These are phyloP conservation scores for Oxyura jamaicensis DNA, from an alignment of 2,113 vertebrate species.

Conservation along the genomic window DNA sequence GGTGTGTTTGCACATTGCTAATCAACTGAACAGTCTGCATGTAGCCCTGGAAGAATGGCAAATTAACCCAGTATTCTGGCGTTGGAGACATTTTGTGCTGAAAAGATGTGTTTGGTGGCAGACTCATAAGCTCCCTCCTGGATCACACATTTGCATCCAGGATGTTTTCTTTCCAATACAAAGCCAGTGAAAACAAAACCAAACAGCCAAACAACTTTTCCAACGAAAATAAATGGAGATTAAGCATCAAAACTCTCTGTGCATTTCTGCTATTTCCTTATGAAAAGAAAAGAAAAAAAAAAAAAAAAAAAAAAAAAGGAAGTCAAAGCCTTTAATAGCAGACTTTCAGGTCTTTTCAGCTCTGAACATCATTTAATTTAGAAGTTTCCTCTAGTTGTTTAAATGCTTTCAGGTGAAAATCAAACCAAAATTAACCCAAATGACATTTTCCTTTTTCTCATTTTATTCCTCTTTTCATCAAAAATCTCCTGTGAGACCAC, in stretches of 20 bases:
- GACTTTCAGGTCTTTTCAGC: constrained; percentile 39
- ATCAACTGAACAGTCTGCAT: constrained; percentile 29
- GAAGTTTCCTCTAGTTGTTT: not conserved
- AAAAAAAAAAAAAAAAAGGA: not conserved
- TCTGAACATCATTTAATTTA: not conserved
- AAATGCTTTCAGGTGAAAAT: constrained; percentile 16
- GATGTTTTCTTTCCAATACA: constrained; percentile 39
- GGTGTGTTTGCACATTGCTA: constrained; percentile 36
- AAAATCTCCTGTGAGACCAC: not conserved
- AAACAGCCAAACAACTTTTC: constrained; percentile 56
- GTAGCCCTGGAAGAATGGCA: constrained; percentile 5
- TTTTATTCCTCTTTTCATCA: not conserved
- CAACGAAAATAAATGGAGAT: constrained; percentile 60
- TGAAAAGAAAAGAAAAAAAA: not conserved
- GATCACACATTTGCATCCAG: constrained; percentile 47
- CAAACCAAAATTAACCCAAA: not conserved
- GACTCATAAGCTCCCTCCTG: constrained; percentile 29
- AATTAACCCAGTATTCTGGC: constrained; percentile 50
- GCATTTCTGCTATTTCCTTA: not conserved
- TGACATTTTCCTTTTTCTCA: not conserved
- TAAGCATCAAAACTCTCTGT: constrained; percentile 28
- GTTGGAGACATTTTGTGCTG: constrained; percentile 10
- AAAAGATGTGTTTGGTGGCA: constrained; percentile 35
- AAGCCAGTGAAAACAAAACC: constrained; percentile 53
- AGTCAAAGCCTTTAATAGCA: constrained; percentile 27